Base-by-base conservation (phyloP, 2,797 vertebrate species). In the Gastrophryne carolinensis region DNA sequence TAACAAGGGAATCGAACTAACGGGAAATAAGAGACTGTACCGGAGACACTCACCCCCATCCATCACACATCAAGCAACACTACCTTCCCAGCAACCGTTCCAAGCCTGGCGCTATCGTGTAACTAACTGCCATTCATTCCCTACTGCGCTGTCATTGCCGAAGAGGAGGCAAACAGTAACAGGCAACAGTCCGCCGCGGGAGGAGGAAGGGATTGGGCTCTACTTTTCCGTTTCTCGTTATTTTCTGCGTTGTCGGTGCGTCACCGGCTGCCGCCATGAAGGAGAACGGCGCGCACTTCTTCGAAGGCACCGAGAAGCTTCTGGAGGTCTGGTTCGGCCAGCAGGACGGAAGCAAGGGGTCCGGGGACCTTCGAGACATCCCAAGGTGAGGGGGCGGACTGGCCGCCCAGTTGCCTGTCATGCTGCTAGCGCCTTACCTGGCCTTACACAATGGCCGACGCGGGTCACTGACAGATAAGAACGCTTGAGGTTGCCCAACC, bases 321-420 rank as follows among this genome's bases (percentile, higher is more conserved):
- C 81, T 98, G 93, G 96, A 99, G 91, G 94, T 99, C 88, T 99
- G 96, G 96, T 99, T 99, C 91, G 95, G 94, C 84, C 91, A 93
- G 78, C 91, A 95, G 85, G 94, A 95, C 82, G 91, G 93, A 79
- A 91, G 89, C 89, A 97, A 96, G 87, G 96, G 95, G 81, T 95
- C 94, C 83, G 95, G 95, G 86, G 96, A 98, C 87, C 95, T 99
- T 84, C 95, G 95, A 81, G 94, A 92, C 87, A 99, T 98, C 85
- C 97, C 97, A 80, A 97, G 97, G 96, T 98, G 52, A 69, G 5
- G 23, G 21, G 49, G 17, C 5, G 3, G 7, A 17, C 7, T 17
- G 34, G 3, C 2, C n/a, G 5, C 30, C 11, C 15, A 7, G 30
- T 56, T 12, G 10, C 35, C 19, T 3, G 30, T 30, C n/a, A n/a